Base-by-base conservation (phyloP, 2,797 vertebrate genomes). In the Danionella dracula region DNA sequence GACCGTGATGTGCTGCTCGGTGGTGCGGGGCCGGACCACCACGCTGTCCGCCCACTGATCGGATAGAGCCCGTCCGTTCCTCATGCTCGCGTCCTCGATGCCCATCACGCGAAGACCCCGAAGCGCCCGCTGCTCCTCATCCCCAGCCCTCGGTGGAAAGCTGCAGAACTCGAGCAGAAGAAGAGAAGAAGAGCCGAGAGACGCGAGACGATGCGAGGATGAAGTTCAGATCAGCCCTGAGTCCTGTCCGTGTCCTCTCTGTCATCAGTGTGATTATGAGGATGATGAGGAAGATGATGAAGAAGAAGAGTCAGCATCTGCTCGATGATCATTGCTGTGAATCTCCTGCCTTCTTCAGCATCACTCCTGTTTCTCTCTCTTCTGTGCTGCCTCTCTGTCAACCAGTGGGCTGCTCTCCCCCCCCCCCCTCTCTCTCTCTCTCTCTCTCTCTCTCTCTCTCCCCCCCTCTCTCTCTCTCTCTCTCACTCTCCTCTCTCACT, bases 41-140 rank as follows among this genome's bases (percentile, higher is more conserved):
- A 90, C 89, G 0, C 91, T 84, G 65, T 93, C 94, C 2, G 90
- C 91, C 93, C 93, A 94, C 76, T 92, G 91, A 83, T 92, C 93
- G 48, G 94, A 87, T 68, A 91, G 87, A 67, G 90, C 90, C 11
- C 93, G 86, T 65, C 95, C 90, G 68, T 92, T 90, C 65, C 92
- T 84, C 88, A 90, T 88, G 77, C 83, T 83, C 64, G 86, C 85
- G 82, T 90, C 91, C 75, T 95, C 93, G 2, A 92, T 90, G 77
- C 93, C 94, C 88, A 91, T 64, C 20, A 46, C 32, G 21, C 13
- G 41, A 13, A n/a, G 34, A 38, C 13, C 1, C 23, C 29, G 29
- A 12, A 31, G 16, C 19, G 40, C 49, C 29, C 27, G 6, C 23
- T 8, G 11, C 21, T 48, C 31, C 48, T 27, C 19, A 61, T 37